Evolutionary conservation across 2,797 vertebrate genomes (phyloP), one percentile per base, ranked within the genome.

Genomic region (Sorex maritimensis): DNA sequence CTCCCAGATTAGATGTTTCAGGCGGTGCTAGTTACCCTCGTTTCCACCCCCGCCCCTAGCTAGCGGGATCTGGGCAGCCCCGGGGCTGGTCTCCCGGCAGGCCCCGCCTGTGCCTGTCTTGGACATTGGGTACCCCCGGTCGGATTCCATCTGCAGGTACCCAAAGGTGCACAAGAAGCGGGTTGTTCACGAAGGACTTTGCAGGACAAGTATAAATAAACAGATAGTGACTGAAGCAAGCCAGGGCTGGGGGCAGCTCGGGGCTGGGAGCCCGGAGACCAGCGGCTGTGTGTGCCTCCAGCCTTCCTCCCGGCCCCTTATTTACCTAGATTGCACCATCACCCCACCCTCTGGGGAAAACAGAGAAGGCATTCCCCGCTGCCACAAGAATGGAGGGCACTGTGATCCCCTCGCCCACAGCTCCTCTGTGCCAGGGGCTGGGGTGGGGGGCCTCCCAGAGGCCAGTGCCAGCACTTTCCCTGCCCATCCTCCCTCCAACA

Each of bases 241-340:
- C 58, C 7, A 41, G 41, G 41, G 30, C 24, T 58, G 15, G 0
- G 23, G 55, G 83, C 74, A 15, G 49, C 41, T 11, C 2, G 55
- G 38, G 63, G 23, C 5, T 21, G 69, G 30, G 69, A 30, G 67
- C 52, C 0, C 34, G 5, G 55, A 78, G 74, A 23, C 7, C 0
- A 13, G 9, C n/a, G 68, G 73, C 86, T 24, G 69, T 19, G 19
- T 11, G 19, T 11, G 69, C n/a, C 5, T 77, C 78, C 73, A 72
- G 0, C 71, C 23, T 49, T 78, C 74, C 49, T 81, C 74, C 71
- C 71, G 74, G 26, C 21, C n/a, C 46, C 58, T 55, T 30, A 10
- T 85, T 93, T 85, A 83, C 55, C 41, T 34, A 30, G 84, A 74
- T 92, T 69, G 52, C 14, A 19, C 88, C 77, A 86, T 67, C 79